Evolutionary conservation across 2,113 vertebrate species (phyloP).

Genomic region (Gallinago jamesoni): DNA sequence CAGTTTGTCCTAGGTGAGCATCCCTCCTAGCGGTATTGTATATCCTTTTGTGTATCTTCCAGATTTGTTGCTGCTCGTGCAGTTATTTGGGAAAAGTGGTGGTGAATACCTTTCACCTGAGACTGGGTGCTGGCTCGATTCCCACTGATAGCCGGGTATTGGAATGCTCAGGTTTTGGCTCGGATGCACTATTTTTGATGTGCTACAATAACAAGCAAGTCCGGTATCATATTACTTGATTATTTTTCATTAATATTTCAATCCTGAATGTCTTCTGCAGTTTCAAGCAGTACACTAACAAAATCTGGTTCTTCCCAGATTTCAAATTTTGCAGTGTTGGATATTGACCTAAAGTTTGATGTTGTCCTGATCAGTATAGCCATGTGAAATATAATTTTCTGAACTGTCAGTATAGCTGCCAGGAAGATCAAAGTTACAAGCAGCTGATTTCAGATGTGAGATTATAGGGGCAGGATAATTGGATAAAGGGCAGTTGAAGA

Average conservation of each 20-base stretch:
- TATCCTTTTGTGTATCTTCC: no score
- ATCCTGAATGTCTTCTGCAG: neutral
- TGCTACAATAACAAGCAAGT: neutral
- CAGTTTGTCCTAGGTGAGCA: no score
- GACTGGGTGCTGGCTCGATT: neutral
- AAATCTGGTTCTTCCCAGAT: neutral
- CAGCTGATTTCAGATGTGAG: constrained; percentile 50
- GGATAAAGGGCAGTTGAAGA: constrained; percentile 45
- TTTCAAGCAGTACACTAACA: neutral
- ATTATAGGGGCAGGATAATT: constrained; percentile 51
- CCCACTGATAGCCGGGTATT: neutral
- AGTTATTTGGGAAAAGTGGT: neutral
- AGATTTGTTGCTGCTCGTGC: neutral
- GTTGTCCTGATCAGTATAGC: neutral
- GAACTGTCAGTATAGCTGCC: neutral
- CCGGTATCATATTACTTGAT: neutral
- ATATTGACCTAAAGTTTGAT: neutral
- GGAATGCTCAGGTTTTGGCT: neutral
- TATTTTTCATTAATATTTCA: neutral
- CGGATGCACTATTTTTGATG: fast-evolving
- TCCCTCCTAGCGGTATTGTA: neutral
- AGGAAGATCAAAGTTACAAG: constrained; percentile 54
- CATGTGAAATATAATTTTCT: neutral
- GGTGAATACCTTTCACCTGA: neutral
- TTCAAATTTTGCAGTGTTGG: neutral